A percentile compares a stretch with the other conserved stretches of the same genome.
These are phyloP conservation scores for Halcyon chelicuti DNA, from an alignment of 2,797 vertebrate genomes.

Conservation along the genomic window DNA sequence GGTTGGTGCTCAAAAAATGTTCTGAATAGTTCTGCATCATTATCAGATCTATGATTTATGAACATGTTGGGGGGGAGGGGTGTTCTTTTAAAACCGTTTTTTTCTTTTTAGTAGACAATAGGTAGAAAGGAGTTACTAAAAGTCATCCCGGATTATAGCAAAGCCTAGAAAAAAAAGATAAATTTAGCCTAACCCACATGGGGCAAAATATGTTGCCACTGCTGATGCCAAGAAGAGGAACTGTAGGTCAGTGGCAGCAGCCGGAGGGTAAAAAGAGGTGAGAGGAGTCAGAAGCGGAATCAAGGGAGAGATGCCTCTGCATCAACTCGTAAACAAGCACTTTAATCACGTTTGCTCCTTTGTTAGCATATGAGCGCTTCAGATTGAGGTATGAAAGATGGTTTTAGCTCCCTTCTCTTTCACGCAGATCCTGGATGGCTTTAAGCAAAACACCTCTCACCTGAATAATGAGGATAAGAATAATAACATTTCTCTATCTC, in stretches of 20 bases:
- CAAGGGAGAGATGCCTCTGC: not conserved
- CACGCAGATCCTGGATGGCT: not conserved
- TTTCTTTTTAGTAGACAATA: not conserved
- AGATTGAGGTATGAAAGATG: not conserved
- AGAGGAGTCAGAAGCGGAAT: not conserved
- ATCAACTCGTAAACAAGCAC: not conserved
- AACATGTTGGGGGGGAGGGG: not conserved
- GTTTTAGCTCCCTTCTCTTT: not conserved
- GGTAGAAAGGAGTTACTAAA: not conserved
- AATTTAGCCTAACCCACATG: not conserved
- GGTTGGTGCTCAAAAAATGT: not conserved
- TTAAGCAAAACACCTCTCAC: not conserved
- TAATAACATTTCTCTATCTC: not conserved
- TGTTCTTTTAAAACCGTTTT: not conserved
- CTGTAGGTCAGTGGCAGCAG: not conserved
- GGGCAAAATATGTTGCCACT: not conserved
- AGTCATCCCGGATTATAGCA: not conserved
- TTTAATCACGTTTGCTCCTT: conserved; percentile 22
- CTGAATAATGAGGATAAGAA: conserved; percentile 12
- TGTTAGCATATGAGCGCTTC: conserved; percentile 3
- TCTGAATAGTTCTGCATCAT: not conserved
- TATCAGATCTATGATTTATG: not conserved
- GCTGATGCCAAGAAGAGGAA: not conserved
- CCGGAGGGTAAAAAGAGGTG: not conserved
- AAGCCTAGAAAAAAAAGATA: not conserved